Percentiles rank a stretch among this genome's conserved stretches.
Evolutionary conservation across 2,888 invertebrate species (phyloP).

Genomic region (Cerceris rybyensis): DNA sequence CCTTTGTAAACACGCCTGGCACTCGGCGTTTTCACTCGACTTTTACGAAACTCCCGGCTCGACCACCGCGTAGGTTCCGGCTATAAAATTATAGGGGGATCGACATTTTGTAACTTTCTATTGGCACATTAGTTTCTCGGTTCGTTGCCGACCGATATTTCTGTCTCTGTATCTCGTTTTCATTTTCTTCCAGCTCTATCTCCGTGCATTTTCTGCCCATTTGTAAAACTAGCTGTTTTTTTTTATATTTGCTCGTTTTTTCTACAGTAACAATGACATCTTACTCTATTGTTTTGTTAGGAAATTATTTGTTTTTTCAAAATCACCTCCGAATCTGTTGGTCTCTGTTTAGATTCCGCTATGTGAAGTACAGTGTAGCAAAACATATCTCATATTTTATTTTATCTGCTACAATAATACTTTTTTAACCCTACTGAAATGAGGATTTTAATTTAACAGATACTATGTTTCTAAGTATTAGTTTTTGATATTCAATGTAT

Average conservation of each 20-base stretch:
- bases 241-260: neutral
- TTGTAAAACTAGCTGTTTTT: neutral
- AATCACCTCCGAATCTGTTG: too few species aligned
- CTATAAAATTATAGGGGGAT: constrained; percentile 52
- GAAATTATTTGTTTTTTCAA: neutral
- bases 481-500: too few species aligned
- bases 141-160: constrained; percentile 30
- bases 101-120: constrained; percentile 65
- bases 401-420: too few species aligned
- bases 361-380: too few species aligned
- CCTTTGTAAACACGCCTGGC: constrained; percentile 36
- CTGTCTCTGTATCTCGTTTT: constrained; percentile 20
- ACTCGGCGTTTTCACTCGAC: constrained; percentile 47
- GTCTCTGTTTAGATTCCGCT: too few species aligned
- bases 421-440: too few species aligned
- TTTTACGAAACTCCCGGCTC: constrained; percentile 48
- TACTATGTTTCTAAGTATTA: too few species aligned
- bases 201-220: constrained; percentile 2
- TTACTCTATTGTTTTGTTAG: neutral
- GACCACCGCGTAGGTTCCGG: constrained; percentile 28
- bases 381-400: too few species aligned
- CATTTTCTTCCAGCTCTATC: constrained; percentile 13
- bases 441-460: too few species aligned
- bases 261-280: neutral
- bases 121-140: constrained; percentile 38